phyloP scores from a whole-genome alignment of 2,113 vertebrate species.

The Tachuris rubrigastra region DNA sequence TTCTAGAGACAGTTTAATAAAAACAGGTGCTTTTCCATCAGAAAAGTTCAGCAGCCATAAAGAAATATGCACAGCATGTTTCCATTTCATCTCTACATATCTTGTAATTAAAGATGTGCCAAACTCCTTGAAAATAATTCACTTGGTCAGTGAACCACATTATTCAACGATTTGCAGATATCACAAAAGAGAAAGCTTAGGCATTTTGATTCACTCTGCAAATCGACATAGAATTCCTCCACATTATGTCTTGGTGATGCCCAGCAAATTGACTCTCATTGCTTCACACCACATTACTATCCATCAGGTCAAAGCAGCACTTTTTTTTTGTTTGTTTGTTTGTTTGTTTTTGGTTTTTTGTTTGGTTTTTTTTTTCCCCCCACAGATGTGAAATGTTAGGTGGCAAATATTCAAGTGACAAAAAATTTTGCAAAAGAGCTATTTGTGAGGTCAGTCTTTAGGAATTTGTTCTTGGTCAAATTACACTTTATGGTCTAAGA shows the following conservation, averaged over 20 bases:
- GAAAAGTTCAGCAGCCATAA: constrained; percentile 53
- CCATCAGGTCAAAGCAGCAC: not conserved
- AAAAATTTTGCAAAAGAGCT: not conserved
- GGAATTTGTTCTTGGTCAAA: not conserved
- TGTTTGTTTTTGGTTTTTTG: no score
- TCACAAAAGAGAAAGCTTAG: constrained; percentile 26
- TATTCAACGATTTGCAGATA: constrained; percentile 50
- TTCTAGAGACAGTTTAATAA: constrained; percentile 59
- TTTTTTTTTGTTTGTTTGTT: no score
- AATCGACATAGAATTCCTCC: not conserved
- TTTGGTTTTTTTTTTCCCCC: no score
- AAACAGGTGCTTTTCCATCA: constrained; percentile 51
- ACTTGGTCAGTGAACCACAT: constrained; percentile 60
- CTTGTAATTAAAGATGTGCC: constrained; percentile 67
- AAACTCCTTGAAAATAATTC: constrained; percentile 48
- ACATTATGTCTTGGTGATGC: not conserved
- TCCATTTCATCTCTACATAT: constrained; percentile 66
- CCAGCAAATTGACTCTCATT: constrained; percentile 34
- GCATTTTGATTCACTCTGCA: constrained; percentile 29
- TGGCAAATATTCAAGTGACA: not conserved
- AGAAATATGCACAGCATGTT: constrained; percentile 25
- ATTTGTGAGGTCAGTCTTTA: not conserved
- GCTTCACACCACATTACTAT: constrained; percentile 17
- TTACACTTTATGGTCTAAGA: not conserved
- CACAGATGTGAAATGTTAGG: not conserved